Conservation (phyloP, 2,113 vertebrate species). For the Nymphicus hollandicus region DNA sequence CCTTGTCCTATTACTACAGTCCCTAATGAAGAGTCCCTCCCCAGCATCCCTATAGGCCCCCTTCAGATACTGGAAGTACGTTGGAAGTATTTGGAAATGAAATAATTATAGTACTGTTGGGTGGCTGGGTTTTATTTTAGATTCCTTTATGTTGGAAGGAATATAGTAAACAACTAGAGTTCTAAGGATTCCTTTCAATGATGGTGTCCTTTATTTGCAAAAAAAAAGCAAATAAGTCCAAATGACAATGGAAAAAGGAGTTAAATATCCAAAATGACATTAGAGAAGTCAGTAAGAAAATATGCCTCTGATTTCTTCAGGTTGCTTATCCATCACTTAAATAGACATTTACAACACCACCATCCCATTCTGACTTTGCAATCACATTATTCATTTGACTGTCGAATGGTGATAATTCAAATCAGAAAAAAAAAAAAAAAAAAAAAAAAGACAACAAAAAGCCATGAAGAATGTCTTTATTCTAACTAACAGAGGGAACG, state of each 20-base stretch:
- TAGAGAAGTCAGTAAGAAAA: background rate
- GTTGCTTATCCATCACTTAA: background rate
- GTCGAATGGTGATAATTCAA: background rate
- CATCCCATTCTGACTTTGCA: background rate
- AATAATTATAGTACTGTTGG: background rate
- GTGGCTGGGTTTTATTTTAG: background rate
- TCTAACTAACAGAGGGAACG: background rate
- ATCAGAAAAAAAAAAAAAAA: fast-evolving
- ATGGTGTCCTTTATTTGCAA: background rate
- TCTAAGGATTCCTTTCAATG: background rate
- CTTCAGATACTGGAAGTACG: too few species aligned
- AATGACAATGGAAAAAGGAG: background rate
- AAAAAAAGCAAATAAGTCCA: background rate
- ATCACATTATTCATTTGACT: background rate
- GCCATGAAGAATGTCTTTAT: background rate
- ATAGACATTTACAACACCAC: background rate
- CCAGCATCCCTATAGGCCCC: too few species aligned
- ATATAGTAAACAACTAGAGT: background rate
- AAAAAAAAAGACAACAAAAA: fast-evolving
- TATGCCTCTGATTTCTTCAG: background rate
- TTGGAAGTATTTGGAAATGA: background rate
- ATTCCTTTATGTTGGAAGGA: background rate
- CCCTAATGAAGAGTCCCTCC: too few species aligned
- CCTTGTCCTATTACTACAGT: too few species aligned
- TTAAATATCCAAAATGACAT: background rate